These are phyloP conservation scores for Spea multiplicata DNA, from an alignment of 2,113 vertebrate species.

Conservation along the genomic window DNA sequence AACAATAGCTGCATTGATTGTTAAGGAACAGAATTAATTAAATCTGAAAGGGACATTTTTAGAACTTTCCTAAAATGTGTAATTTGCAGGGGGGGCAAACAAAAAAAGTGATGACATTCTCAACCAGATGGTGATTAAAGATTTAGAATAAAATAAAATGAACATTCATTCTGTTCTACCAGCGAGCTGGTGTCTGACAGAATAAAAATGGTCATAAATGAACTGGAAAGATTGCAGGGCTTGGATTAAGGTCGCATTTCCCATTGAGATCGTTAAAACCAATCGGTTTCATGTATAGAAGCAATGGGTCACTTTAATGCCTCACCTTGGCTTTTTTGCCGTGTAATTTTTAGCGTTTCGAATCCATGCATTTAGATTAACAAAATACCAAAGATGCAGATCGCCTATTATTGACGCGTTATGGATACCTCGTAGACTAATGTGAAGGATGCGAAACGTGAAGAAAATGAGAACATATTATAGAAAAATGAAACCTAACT, in stretches of 20 bases:
- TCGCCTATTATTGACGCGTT: not conserved
- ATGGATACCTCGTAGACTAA: too few species aligned
- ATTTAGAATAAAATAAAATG: slow-evolving; percentile 2
- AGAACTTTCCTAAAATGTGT: not conserved
- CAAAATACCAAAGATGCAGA: not conserved
- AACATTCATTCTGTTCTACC: slow-evolving; percentile 10
- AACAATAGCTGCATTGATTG: too few species aligned
- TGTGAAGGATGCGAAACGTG: too few species aligned
- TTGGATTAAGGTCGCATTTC: slow-evolving; percentile 28
- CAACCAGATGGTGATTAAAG: slow-evolving; percentile 14
- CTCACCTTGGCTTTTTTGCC: not conserved
- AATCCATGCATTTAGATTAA: slow-evolving; percentile 8
- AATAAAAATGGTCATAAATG: slow-evolving; percentile 26
- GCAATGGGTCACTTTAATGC: slow-evolving; percentile 16
- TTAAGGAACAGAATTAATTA: too few species aligned
- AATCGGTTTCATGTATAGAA: slow-evolving; percentile 24
- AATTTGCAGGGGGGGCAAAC: not conserved
- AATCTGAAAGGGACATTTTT: not conserved
- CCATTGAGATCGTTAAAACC: slow-evolving; percentile 9
- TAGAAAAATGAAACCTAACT: too few species aligned
- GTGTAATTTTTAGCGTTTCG: slow-evolving; percentile 8
- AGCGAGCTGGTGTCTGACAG: not conserved
- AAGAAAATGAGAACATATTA: too few species aligned
- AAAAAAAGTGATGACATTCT: not conserved
- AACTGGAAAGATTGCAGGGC: slow-evolving; percentile 14